A percentile compares a stretch with the other conserved stretches of the same genome.
These are phyloP conservation scores for Bufo bufo DNA, from an alignment of 2,113 vertebrate genomes.

Conservation along the genomic window DNA sequence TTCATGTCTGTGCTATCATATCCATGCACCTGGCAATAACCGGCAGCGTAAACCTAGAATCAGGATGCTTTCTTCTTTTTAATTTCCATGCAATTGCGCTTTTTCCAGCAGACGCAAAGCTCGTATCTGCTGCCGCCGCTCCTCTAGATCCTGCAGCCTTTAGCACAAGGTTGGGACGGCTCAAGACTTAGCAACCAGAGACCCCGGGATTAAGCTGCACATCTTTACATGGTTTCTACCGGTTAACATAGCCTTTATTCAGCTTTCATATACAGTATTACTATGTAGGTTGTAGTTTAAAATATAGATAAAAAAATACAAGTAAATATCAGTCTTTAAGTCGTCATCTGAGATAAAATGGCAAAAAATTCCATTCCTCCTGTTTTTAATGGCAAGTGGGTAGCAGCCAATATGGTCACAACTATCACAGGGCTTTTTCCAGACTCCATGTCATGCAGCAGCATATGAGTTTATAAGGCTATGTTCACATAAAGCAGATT, in stretches of 20 bases:
- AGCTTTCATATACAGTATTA: neutral
- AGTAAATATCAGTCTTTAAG: too few species aligned
- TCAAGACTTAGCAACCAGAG: neutral
- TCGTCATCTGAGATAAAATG: too few species aligned
- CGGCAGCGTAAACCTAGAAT: neutral
- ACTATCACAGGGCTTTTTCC: too few species aligned
- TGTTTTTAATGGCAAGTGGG: too few species aligned
- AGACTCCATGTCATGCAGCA: too few species aligned
- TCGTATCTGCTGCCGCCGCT: neutral
- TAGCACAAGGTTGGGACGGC: neutral
- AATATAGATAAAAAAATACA: too few species aligned
- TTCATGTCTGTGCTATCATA: slow-evolving; percentile 9
- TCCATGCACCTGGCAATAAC: slow-evolving; percentile 19
- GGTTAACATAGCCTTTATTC: neutral
- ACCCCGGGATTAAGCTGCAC: neutral
- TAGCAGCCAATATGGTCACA: too few species aligned
- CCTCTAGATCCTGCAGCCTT: slow-evolving; percentile 1
- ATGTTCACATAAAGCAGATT: too few species aligned
- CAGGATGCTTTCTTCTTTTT: neutral
- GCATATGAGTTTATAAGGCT: too few species aligned
- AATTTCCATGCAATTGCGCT: slow-evolving; percentile 9
- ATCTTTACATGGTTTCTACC: neutral
- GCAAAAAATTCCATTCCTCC: too few species aligned
- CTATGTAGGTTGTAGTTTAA: too few species aligned
- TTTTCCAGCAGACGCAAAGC: neutral